Evolutionary conservation across 2,888 invertebrate genomes (phyloP).

Genomic region (Drosophila anomelani): DNA sequence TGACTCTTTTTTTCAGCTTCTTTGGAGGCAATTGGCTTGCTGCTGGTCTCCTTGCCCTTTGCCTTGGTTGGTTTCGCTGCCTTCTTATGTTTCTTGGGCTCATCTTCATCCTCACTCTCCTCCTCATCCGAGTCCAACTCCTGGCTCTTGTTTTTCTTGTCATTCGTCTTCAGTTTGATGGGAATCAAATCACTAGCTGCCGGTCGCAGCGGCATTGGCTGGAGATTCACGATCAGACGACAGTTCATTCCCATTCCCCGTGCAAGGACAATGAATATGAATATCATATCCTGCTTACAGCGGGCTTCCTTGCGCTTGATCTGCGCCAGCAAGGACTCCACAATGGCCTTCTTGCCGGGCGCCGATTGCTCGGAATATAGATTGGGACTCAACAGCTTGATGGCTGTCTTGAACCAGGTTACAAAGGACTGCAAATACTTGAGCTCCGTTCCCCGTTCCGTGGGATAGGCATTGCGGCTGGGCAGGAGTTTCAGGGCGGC

Average conservation of each 20-base stretch:
- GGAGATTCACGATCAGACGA: slow-evolving; percentile 92
- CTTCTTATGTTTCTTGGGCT: slow-evolving; percentile 23
- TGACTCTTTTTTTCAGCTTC: slow-evolving; percentile 7
- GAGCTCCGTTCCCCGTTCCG: slow-evolving; percentile 89
- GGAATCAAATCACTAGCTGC: slow-evolving; percentile 88
- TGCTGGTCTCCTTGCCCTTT: slow-evolving; percentile 1
- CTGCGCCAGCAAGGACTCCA: slow-evolving; percentile 85
- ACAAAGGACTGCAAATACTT: slow-evolving; percentile 91
- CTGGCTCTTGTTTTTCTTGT: slow-evolving; percentile 51
- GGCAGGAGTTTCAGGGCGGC: slow-evolving; percentile 90
- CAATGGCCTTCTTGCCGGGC: slow-evolving; percentile 32
- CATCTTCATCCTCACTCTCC: slow-evolving; percentile 22
- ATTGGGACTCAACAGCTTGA: slow-evolving; percentile 87
- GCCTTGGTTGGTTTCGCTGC: slow-evolving; percentile 2
- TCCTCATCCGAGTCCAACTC: slow-evolving; percentile 18
- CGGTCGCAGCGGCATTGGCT: slow-evolving; percentile 90
- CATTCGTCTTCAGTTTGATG: slow-evolving; percentile 84
- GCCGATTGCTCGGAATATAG: slow-evolving; percentile 86
- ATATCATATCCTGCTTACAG: slow-evolving; percentile 89
- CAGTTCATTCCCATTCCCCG: slow-evolving; percentile 93
- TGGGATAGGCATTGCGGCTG: slow-evolving; percentile 90
- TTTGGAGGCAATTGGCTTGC: slow-evolving; percentile 6
- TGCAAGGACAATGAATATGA: slow-evolving; percentile 91
- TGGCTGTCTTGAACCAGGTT: slow-evolving; percentile 90
- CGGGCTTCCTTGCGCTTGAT: slow-evolving; percentile 87